Evolutionary conservation across 2,888 invertebrate species (phyloP).

Genomic region (Pyrgus malvae): DNA sequence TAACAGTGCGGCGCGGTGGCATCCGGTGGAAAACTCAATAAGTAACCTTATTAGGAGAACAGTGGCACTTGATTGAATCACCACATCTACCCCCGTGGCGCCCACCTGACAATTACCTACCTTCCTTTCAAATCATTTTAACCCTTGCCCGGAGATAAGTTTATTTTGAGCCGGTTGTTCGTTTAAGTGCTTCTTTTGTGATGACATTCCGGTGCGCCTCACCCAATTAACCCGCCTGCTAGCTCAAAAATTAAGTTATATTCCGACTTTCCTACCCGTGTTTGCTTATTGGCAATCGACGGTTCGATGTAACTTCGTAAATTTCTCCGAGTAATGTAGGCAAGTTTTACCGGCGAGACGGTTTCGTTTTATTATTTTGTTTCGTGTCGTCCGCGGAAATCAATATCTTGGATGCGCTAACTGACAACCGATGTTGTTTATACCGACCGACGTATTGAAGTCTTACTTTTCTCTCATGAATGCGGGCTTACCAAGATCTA

Average conservation of each 20-base stretch:
- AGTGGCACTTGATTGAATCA: constrained; percentile 73
- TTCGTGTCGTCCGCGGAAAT: constrained; percentile 32
- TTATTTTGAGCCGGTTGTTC: constrained; percentile 77
- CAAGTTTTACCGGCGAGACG: constrained; percentile 39
- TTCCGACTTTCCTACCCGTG: constrained; percentile 64
- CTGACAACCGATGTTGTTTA: background rate
- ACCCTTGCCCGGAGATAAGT: constrained; percentile 81
- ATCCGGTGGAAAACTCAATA: constrained; percentile 69
- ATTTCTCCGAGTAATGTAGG: constrained; percentile 55
- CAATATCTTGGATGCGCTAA: constrained; percentile 30
- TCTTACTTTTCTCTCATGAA: too few species aligned
- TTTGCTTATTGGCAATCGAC: constrained; percentile 75
- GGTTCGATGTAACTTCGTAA: constrained; percentile 65
- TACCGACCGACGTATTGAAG: too few species aligned
- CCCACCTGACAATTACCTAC: constrained; percentile 69
- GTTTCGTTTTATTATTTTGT: constrained; percentile 35
- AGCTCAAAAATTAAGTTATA: constrained; percentile 82
- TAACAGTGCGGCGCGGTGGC: constrained; percentile 26
- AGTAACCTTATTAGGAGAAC: constrained; percentile 69
- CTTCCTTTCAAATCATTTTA: constrained; percentile 70
- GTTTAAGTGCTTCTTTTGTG: constrained; percentile 81
- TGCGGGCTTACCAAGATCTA: too few species aligned
- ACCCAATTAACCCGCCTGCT: constrained; percentile 73
- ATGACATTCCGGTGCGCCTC: constrained; percentile 71
- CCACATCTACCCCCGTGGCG: constrained; percentile 55